Evolutionary conservation across 2,797 vertebrate genomes (phyloP).

Genomic region (Valencia hispanica): DNA sequence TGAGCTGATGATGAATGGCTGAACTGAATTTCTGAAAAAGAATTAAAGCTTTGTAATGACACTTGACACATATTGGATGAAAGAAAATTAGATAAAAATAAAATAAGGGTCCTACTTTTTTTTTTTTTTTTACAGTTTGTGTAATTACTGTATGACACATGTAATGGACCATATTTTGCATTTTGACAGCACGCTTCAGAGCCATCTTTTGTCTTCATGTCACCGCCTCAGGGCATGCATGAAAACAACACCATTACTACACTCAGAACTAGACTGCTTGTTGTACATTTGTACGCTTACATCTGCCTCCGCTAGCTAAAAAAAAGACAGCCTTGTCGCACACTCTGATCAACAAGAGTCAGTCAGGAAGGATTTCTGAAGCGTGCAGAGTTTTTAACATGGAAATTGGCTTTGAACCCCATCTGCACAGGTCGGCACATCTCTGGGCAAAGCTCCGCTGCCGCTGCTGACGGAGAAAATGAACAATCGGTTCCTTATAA

Average conservation of each 20-base stretch:
- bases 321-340: conserved; percentile 76
- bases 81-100: conserved; percentile 65
- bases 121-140: conserved; percentile 66
- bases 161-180: conserved; percentile 71
- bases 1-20: conserved; percentile 80
- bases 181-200: conserved; percentile 72
- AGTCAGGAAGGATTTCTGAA: conserved; percentile 76
- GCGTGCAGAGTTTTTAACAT: conserved; percentile 84
- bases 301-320: conserved; percentile 61
- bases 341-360: conserved; percentile 75
- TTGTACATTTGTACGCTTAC: conserved; percentile 72
- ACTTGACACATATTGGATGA: conserved; percentile 81
- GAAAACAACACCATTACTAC: conserved; percentile 75
- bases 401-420: conserved; percentile 90
- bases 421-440: conserved; percentile 86
- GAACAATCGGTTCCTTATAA: conserved; percentile 86
- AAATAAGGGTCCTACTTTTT: conserved; percentile 56
- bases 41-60: conserved; percentile 79
- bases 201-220: conserved; percentile 78
- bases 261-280: conserved; percentile 66
- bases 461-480: conserved; percentile 85
- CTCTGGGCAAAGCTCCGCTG: conserved; percentile 80
- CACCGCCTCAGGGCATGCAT: conserved; percentile 76
- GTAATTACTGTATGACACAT: conserved; percentile 73
- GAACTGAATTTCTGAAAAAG: conserved; percentile 77